These are phyloP conservation scores for Corbicula japonica DNA, from an alignment of 2,888 invertebrate species.

Conservation along the genomic window DNA sequence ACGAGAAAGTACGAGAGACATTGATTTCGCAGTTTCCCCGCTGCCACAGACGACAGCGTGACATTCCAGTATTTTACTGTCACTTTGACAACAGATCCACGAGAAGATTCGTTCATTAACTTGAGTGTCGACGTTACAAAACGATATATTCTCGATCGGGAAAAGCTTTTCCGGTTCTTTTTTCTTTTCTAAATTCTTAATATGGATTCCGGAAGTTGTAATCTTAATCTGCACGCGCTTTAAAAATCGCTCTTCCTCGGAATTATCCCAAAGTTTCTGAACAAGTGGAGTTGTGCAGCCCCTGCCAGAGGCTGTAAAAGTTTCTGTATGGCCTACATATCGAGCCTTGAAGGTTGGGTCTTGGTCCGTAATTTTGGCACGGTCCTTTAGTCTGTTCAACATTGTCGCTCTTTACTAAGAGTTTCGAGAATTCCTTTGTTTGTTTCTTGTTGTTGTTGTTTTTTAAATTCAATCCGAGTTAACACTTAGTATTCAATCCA, in stretches of 20 bases:
- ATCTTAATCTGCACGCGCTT: constrained; percentile 72
- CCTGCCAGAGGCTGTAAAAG: constrained; percentile 75
- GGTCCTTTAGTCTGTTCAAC: constrained; percentile 75
- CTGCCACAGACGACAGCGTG: constrained; percentile 80
- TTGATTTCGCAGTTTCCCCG: constrained; percentile 77
- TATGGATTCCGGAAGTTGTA: constrained; percentile 69
- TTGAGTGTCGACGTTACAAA: constrained; percentile 78
- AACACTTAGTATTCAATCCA: no score
- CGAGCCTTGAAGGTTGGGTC: constrained; percentile 80
- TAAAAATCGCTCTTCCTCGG: constrained; percentile 74
- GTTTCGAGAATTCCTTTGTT: no score
- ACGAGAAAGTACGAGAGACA: constrained; percentile 78
- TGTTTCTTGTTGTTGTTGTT: no score
- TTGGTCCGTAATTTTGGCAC: constrained; percentile 80
- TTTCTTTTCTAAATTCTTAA: constrained; percentile 73
- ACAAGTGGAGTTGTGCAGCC: constrained; percentile 79
- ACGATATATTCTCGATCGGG: constrained; percentile 80
- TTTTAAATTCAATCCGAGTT: no score
- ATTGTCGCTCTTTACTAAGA: constrained; percentile 51
- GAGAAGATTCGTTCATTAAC: constrained; percentile 80
- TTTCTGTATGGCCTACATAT: constrained; percentile 79
- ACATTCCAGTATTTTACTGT: constrained; percentile 64
- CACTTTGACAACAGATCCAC: constrained; percentile 77
- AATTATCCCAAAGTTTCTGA: constrained; percentile 82
- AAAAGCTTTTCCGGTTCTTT: constrained; percentile 66